Base-by-base conservation (phyloP, 2,113 vertebrate genomes). In the Acanthochromis polyacanthus region DNA sequence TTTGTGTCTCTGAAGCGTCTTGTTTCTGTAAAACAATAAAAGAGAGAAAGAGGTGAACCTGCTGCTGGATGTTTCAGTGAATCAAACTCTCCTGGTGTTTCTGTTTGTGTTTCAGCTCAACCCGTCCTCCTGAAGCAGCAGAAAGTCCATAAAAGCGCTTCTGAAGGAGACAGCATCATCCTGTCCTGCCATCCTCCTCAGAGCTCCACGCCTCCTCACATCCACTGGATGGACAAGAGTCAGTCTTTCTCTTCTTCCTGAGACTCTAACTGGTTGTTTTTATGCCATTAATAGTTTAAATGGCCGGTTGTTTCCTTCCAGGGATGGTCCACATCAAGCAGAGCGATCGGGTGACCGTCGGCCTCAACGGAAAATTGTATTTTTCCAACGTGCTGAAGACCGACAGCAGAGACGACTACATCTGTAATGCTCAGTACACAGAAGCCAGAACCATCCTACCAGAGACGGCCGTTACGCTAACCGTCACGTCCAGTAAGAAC, bases 331-430 rank as follows among this genome's bases (percentile, higher is more conserved):
- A 97, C 86, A 96, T 98, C 17, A 82, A 46, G 4, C 94, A 93
- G 91, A 96, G 89, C 2, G 93, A 95, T 0, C 92, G 97, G 0
- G 94, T 98, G 67, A 93, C 90, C 14, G 92, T 94, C 50, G 95
- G 97, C 19, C 93, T 95, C 73, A 93, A 97, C 0, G 97, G 97
- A 19, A 95, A 95, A 79, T 91, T 98, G 14, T 97, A 97, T 85
- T 97, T 98, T 4, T 88, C 97, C 16, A 96, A 98, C 0, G 89
- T 96, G 0, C 8, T 90, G 10, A 65, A 5, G 22, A 81, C 3
- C 0, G 96, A 98, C 92, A 95, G 92, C 73, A 94, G 91, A 70
- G 81, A 93, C 0, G 96, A 98, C 88, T 97, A 97, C 89, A 95
- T 93, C 85, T 98, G 97, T 87, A 88, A 97, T 0, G 96, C 96